Percentiles rank a stretch among this genome's conserved stretches.
Conservation (phyloP, 2,113 vertebrate genomes). For the Chaenocephalus aceratus region DNA sequence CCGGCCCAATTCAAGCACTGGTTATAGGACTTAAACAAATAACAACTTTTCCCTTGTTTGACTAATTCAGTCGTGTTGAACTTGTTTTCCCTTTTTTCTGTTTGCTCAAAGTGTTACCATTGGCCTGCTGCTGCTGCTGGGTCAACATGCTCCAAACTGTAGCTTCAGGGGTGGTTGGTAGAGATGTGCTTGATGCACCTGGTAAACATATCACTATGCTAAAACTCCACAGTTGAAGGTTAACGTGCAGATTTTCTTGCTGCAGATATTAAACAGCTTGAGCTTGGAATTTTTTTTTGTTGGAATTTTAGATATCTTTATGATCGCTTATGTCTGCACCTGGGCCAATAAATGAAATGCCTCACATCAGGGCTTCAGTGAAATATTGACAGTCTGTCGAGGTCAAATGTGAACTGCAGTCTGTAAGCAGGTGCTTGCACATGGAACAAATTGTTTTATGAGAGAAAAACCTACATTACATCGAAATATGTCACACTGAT, state of each 20-base stretch:
- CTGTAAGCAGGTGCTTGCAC: background rate
- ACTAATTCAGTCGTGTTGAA: slow-evolving; percentile 14
- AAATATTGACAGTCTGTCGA: background rate
- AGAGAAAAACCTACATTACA: background rate
- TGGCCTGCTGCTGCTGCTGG: background rate
- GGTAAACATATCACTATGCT: background rate
- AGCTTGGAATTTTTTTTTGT: too few species aligned
- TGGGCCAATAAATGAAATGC: background rate
- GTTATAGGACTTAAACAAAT: background rate
- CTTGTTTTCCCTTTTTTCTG: background rate
- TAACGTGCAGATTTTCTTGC: background rate
- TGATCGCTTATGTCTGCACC: background rate
- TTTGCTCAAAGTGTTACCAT: slow-evolving; percentile 41
- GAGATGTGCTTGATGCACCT: background rate
- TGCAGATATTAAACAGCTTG: too few species aligned
- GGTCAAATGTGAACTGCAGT: background rate
- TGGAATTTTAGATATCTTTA: background rate
- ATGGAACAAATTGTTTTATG: background rate
- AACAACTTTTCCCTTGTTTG: background rate
- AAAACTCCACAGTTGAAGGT: background rate
- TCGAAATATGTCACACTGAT: background rate
- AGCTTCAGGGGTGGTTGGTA: background rate
- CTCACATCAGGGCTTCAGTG: background rate
- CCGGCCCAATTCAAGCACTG: too few species aligned
- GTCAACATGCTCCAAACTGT: slow-evolving; percentile 2